These are phyloP conservation scores for Anser cygnoides DNA, from an alignment of 2,113 vertebrate genomes.

Conservation along the genomic window DNA sequence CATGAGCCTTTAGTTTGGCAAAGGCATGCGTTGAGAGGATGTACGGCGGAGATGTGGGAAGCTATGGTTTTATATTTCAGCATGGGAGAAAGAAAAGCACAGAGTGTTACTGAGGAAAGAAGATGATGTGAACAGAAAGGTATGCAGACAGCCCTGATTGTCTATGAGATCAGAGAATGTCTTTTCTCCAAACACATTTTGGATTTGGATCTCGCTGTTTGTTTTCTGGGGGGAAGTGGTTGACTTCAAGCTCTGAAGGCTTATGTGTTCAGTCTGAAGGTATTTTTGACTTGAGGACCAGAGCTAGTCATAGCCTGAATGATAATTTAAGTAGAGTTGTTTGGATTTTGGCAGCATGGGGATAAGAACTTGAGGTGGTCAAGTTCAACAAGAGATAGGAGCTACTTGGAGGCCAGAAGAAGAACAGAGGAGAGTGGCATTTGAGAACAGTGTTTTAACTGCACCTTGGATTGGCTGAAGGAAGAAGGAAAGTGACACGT, in stretches of 20 bases:
- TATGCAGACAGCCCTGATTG: background rate
- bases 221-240: background rate
- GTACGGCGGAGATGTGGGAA: background rate
- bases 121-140: conserved; percentile 9
- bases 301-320: background rate
- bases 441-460: background rate
- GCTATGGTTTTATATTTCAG: background rate
- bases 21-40: background rate
- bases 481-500: background rate
- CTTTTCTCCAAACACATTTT: background rate
- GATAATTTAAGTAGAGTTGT: too few relatives aligned
- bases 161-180: background rate
- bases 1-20: background rate
- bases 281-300: background rate
- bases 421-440: background rate
- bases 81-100: background rate
- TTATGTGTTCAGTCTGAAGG: background rate
- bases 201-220: background rate
- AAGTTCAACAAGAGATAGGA: background rate
- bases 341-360: background rate
- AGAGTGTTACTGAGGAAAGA: background rate
- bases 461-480: background rate
- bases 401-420: background rate
- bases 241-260: background rate
- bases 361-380: background rate